phyloP scores from a whole-genome alignment of 2,888 invertebrate genomes.

The Hypomecis atomaria region DNA sequence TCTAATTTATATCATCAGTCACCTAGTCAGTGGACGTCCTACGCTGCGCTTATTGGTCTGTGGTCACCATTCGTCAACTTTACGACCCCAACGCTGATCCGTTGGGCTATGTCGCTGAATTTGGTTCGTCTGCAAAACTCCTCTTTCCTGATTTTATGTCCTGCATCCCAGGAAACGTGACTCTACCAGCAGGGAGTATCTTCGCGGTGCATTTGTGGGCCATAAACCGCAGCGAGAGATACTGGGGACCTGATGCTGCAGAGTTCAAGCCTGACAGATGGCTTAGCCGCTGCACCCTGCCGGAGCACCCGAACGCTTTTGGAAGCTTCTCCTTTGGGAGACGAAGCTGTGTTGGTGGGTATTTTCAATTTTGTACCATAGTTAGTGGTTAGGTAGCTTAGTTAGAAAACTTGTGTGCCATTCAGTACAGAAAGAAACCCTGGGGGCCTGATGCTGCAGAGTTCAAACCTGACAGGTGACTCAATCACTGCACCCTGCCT shows the following conservation, averaged over 20 bases:
- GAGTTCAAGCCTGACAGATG: constrained; percentile 57
- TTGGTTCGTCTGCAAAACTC: too few relatives aligned
- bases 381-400: too few relatives aligned
- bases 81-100: too few relatives aligned
- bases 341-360: constrained; percentile 43
- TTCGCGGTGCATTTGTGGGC: constrained; percentile 34
- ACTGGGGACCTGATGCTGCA: constrained; percentile 54
- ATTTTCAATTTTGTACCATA: too few relatives aligned
- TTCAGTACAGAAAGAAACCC: constrained; percentile 18
- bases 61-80: too few relatives aligned
- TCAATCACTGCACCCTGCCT: constrained; percentile 43
- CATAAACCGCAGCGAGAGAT: constrained; percentile 20
- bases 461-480: constrained; percentile 58
- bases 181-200: constrained; percentile 34
- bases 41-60: too few relatives aligned
- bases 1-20: too few relatives aligned
- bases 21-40: too few relatives aligned
- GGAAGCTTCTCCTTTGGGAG: constrained; percentile 42
- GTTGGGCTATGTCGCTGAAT: too few relatives aligned
- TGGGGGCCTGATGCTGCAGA: constrained; percentile 54
- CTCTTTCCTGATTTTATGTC: too few relatives aligned
- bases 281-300: constrained; percentile 44
- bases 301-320: constrained; percentile 39
- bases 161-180: constrained; percentile 32
- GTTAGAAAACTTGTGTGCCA: constrained; percentile 22